phyloP scores from a whole-genome alignment of 2,797 vertebrate species.

The Vultur gryphus region DNA sequence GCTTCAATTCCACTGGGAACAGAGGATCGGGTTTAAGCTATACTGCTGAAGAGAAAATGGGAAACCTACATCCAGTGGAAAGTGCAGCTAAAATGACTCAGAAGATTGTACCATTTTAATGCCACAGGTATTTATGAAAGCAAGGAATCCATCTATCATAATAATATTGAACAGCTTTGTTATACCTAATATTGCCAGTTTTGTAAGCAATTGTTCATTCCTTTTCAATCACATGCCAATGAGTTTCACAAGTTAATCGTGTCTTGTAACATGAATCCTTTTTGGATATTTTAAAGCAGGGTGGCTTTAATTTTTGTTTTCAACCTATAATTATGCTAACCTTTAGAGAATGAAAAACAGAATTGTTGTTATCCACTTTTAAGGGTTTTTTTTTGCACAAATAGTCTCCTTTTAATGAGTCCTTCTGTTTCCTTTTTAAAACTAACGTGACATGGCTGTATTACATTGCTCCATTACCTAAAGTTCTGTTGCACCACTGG shows the following conservation, averaged over 20 bases:
- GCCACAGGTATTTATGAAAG: background rate
- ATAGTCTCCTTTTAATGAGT: background rate
- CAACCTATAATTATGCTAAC: background rate
- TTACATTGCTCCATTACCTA: background rate
- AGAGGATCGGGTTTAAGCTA: background rate
- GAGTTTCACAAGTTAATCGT: background rate
- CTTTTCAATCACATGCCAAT: background rate
- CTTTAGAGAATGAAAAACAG: background rate
- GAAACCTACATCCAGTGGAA: background rate
- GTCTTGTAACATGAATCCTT: background rate
- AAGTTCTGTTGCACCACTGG: background rate
- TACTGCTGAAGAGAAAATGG: background rate
- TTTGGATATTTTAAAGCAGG: background rate
- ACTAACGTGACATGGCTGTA: rapidly evolving
- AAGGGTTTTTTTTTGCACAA: background rate
- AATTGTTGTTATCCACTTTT: background rate
- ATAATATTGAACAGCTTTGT: background rate
- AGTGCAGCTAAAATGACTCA: background rate
- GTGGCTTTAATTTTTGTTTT: background rate
- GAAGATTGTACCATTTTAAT: background rate
- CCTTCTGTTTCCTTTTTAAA: background rate
- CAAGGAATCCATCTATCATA: background rate
- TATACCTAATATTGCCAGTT: background rate
- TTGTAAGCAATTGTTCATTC: background rate
- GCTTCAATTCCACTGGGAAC: background rate